Base-by-base conservation (phyloP, 2,113 vertebrate species). In the Anguilla japonica region DNA sequence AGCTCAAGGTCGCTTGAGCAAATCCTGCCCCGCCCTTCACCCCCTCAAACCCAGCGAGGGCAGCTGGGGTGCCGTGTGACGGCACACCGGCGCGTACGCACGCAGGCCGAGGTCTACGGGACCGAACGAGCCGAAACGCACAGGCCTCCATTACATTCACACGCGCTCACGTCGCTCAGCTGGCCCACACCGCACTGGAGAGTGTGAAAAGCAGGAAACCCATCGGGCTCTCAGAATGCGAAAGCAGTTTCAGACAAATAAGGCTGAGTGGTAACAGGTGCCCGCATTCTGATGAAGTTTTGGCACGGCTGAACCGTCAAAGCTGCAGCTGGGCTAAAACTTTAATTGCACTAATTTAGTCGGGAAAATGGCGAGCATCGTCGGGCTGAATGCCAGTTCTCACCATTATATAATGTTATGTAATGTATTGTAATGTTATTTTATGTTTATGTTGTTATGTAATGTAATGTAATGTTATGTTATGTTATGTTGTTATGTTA, bases 1-100 rank as follows among this genome's bases (percentile, higher is more conserved):
- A 91, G 87, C 87, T 88, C 83, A 81, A 53, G 84, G 85, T 88
- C 39, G 63, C 85, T 91, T 79, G 79, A 63, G 85, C 87, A 86
- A n/a, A 34, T 34, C 57, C 75, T 53, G 81, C 89, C 63, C 92
- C 84, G 0, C 90, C 91, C 82, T 1, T 29, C 34, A 39, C 53
- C 0, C 26, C 86, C 57, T 71, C 41, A 29, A 1, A 4, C 39
- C 3, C 16, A 83, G 83, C 83, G 67, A 9, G 34, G 78, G 8
- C 11, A 22, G 26, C 13, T 1, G 39, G 8, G 5, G 18, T 26
- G 15, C 63, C 84, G 79, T 50, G 71, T 20, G 79, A 18, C n/a
- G 22, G 26, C 7, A 60, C 60, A 41, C 57, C 18, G 0, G 29
- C 22, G 60, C 26, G 39, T 26, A 53, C 1, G 20, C 82, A 80